Percentiles rank a stretch among this genome's conserved stretches.
Conservation (phyloP, 1,140 invertebrate genomes). For the Megathymus violae region DNA sequence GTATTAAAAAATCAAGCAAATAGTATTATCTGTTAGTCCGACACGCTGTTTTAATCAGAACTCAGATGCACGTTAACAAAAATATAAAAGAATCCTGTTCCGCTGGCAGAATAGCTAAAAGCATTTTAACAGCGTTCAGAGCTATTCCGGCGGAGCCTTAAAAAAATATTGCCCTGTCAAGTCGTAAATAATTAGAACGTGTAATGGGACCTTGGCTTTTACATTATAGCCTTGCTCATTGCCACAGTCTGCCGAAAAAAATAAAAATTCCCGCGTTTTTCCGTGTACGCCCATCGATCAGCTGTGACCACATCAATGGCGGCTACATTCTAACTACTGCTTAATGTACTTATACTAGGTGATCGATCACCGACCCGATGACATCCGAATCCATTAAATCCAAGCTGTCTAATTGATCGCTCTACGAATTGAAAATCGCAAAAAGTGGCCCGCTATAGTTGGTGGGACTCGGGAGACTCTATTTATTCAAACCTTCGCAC, state of each 20-base stretch:
- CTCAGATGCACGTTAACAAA: conserved; percentile 33
- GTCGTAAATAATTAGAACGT: conserved; percentile 36
- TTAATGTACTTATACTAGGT: conserved; percentile 67
- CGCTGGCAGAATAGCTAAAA: conserved; percentile 33
- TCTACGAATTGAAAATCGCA: conserved; percentile 65
- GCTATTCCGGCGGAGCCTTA: conserved; percentile 33
- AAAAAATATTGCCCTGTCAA: conserved; percentile 36
- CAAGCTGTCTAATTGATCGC: conserved; percentile 72
- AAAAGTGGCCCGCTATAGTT: conserved; percentile 45
- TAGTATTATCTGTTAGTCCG: conserved; percentile 31
- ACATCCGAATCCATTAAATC: conserved; percentile 76
- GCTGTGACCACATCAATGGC: conserved; percentile 42
- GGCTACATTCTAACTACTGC: conserved; percentile 56
- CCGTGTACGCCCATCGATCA: conserved; percentile 62
- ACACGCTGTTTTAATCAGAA: conserved; percentile 35
- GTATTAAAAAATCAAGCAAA: conserved; percentile 36
- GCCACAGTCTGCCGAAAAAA: conserved; percentile 28
- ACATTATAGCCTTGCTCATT: conserved; percentile 34
- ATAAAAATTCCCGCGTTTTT: conserved; percentile 36
- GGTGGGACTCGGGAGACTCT: conserved; percentile 11
- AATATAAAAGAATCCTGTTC: conserved; percentile 23
- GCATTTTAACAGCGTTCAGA: conserved; percentile 29
- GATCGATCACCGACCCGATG: conserved; percentile 67
- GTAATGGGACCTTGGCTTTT: conserved; percentile 34
- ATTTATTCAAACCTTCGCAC: conserved; percentile 11